Conservation (phyloP, 2,888 invertebrate species). For the Amitus sp. region DNA sequence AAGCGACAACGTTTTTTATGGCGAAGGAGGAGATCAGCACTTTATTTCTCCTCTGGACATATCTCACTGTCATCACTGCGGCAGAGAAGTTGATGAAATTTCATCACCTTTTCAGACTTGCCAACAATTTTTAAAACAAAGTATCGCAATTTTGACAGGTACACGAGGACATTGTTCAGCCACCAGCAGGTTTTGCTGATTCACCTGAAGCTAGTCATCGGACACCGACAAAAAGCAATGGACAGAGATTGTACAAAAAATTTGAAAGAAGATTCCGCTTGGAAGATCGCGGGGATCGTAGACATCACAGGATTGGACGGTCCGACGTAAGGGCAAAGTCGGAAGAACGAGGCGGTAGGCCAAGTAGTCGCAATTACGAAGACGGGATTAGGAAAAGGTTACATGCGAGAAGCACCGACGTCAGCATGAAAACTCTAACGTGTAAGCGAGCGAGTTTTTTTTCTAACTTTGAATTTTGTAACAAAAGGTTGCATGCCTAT, state of each 20-base stretch:
- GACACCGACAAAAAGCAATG: constrained; percentile 55
- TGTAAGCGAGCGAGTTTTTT: constrained; percentile 47
- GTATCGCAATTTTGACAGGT: constrained; percentile 54
- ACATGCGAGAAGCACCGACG: constrained; percentile 75
- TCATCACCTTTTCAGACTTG: not conserved
- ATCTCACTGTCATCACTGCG: constrained; percentile 83
- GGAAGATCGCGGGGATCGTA: constrained; percentile 75
- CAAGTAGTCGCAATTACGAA: constrained; percentile 55
- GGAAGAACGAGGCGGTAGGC: constrained; percentile 57
- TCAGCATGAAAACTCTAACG: constrained; percentile 68
- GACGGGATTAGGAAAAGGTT: constrained; percentile 53
- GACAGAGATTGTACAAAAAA: constrained; percentile 76
- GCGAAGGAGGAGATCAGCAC: constrained; percentile 75
- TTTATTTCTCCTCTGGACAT: constrained; percentile 50
- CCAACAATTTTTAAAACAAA: no score
- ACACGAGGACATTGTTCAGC: constrained; percentile 80
- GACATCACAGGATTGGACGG: constrained; percentile 73
- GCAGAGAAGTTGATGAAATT: constrained; percentile 79
- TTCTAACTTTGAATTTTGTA: no score
- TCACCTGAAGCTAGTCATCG: constrained; percentile 74
- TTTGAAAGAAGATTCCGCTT: constrained; percentile 82
- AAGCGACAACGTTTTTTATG: constrained; percentile 90
- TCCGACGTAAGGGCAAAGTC: constrained; percentile 82
- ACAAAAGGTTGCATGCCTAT: not conserved
- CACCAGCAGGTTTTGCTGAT: constrained; percentile 89